Conservation (phyloP, 2,888 invertebrate genomes). For the Mythimna ferrago region DNA sequence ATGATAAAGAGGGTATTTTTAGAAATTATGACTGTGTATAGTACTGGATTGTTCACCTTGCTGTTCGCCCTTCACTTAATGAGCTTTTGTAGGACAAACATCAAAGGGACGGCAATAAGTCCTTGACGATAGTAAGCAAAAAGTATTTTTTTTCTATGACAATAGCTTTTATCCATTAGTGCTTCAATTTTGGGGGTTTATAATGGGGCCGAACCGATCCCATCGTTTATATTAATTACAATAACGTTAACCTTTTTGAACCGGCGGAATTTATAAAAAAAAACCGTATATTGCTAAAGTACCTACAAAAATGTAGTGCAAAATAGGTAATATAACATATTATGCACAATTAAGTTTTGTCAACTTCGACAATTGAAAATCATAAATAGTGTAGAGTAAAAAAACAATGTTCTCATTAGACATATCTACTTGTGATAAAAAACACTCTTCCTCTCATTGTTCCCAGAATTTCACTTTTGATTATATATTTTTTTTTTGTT, state of each 20-base stretch:
- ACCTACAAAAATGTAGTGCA: background rate
- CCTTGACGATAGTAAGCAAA: conserved; percentile 20
- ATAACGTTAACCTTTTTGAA: conserved; percentile 26
- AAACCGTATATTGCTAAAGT: background rate
- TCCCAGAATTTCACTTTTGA: background rate
- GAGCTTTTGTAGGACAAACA: conserved; percentile 48
- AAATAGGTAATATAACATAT: background rate
- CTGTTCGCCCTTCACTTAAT: conserved; percentile 44
- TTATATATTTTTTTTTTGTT: background rate
- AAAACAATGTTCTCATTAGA: background rate
- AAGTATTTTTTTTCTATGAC: conserved; percentile 12
- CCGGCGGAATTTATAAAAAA: background rate
- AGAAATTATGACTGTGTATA: conserved; percentile 32
- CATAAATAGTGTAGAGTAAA: background rate
- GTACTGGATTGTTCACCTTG: conserved; percentile 26
- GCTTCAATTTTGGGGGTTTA: conserved; percentile 2
- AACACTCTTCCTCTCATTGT: background rate
- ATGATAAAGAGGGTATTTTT: conserved; percentile 45
- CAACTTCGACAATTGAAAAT: conserved; percentile 3
- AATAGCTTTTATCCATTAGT: conserved; percentile 9
- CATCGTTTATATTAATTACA: conserved; percentile 34
- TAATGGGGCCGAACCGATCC: background rate
- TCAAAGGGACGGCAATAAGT: conserved; percentile 38
- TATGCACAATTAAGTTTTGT: background rate
- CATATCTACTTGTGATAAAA: background rate